Base-by-base conservation (phyloP, 2,888 invertebrate species). In the Agonopterix alstromeriana region DNA sequence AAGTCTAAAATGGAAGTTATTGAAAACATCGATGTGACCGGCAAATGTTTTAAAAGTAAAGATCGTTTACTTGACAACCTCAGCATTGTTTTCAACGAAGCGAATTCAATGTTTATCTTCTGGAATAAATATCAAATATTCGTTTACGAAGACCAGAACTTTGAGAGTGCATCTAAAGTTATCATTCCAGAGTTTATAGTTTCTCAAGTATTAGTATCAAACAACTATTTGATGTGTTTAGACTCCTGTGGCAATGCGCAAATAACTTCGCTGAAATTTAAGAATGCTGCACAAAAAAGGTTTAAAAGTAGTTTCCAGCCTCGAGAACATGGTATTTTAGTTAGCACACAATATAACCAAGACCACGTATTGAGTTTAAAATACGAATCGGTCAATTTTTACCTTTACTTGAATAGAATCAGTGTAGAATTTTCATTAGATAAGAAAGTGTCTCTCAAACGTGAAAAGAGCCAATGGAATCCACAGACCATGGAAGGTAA, bases 101-200 rank as follows among this genome's bases (percentile, higher is more conserved):
- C 60, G 1, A 75, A 61, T 49, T 59, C 61, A 3, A 63, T 61
- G 48, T 48, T 72, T 14, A 51, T 75, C 46, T 53, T 83, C 27
- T 88, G 85, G 86, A 86, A 85, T 63, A 81, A 73, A 56, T 81
- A 74, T 61, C 83, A 86, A 71, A 72, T 88, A 61, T 78, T 80
- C 43, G 47, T 83, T 5, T 82, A 81, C 50, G 72, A 78, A 51
- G 62, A 73, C 36, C 48, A 63, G 0, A 63, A 74, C 45, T 72
- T 83, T 11, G 61, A 72, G 10, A 55, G 47, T 46, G 47, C 55
- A 7, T 56, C 62, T 10, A 69, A 70, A 54, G 54, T 57, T 47
- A 60, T 81, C 17, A 52, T 60, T 8, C 77, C 82, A 0, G 77
- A 74, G 42, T 85, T 79, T 45, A 65, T 67, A 54, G 66, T 83